A percentile compares a stretch with the other conserved stretches of the same genome.
Conservation (phyloP, 2,888 invertebrate species). For the Tridacna gigas region DNA sequence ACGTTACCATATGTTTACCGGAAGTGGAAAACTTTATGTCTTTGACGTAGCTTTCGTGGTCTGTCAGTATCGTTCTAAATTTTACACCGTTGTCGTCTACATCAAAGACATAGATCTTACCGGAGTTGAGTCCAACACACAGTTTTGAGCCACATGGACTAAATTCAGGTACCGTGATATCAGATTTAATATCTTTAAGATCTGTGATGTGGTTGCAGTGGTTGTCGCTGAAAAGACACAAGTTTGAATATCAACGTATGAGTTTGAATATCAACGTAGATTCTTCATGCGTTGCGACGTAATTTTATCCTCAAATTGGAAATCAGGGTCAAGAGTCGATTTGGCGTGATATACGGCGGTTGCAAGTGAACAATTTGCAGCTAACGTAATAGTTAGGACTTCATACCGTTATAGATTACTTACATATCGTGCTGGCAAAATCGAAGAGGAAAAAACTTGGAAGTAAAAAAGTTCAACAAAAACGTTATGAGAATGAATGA, state of each 20-base stretch:
- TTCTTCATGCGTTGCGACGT: too few relatives aligned
- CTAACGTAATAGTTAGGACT: too few relatives aligned
- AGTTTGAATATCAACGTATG: background rate
- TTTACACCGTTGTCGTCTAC: constrained; percentile 25
- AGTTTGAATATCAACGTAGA: too few relatives aligned
- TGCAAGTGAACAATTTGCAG: too few relatives aligned
- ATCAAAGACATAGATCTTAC: constrained; percentile 46
- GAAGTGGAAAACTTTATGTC: constrained; percentile 50
- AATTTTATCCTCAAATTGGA: too few relatives aligned
- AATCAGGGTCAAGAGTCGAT: too few relatives aligned
- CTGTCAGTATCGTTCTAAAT: constrained; percentile 5
- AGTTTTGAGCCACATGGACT: constrained; percentile 43
- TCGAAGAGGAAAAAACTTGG: too few relatives aligned
- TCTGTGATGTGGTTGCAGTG: constrained; percentile 19
- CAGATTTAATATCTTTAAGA: constrained; percentile 20
- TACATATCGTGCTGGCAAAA: too few relatives aligned
- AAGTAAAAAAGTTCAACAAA: too few relatives aligned
- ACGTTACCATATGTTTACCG: constrained; percentile 50
- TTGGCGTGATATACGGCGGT: too few relatives aligned
- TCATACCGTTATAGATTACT: too few relatives aligned
- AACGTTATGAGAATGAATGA: too few relatives aligned
- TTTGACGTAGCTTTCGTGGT: constrained; percentile 52
- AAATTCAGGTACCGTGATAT: constrained; percentile 10
- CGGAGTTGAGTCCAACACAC: constrained; percentile 42
- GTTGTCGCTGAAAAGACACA: constrained; percentile 36